Evolutionary conservation across 23 tunicate genomes (phyloP).

Genomic region (Oikopleura dioica): DNA sequence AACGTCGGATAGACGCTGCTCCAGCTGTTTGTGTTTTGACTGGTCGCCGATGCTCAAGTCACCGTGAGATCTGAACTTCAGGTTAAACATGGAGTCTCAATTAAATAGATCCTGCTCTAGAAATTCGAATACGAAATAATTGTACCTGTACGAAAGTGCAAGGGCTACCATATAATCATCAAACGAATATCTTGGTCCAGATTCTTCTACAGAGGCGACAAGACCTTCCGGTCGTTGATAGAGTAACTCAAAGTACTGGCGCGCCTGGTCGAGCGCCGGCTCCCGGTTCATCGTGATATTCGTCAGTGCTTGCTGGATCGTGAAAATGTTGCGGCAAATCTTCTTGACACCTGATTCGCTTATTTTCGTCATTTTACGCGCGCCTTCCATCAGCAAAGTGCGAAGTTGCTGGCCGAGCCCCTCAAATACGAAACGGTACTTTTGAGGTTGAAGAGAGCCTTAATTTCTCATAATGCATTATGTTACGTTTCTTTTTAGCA

Average conservation of each 20-base stretch:
- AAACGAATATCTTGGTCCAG: conserved; percentile 7
- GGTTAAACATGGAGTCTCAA: neutral
- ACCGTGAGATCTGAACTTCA: neutral
- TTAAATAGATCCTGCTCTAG: neutral
- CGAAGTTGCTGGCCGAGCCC: conserved; percentile 66
- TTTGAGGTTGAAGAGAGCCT: conserved; percentile 33
- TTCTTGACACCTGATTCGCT: conserved; percentile 62
- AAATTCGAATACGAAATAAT: neutral
- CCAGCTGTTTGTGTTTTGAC: neutral
- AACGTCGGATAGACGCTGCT: neutral
- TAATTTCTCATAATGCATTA: no score
- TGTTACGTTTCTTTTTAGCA: no score
- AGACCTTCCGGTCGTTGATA: conserved; percentile 66
- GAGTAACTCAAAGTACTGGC: conserved; percentile 67
- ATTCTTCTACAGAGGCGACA: conserved; percentile 1
- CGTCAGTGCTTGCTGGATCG: conserved; percentile 57
- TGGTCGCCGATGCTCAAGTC: neutral
- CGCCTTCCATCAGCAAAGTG: conserved; percentile 48
- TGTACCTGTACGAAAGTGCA: neutral
- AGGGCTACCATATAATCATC: neutral
- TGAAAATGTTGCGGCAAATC: conserved; percentile 59
- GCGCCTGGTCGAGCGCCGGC: conserved; percentile 49
- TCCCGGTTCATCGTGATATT: conserved; percentile 72
- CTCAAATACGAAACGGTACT: conserved; percentile 52
- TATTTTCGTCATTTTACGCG: conserved; percentile 41